Evolutionary conservation across 2,888 invertebrate species (phyloP).

Genomic region (Disparrhopalites patrizii): DNA sequence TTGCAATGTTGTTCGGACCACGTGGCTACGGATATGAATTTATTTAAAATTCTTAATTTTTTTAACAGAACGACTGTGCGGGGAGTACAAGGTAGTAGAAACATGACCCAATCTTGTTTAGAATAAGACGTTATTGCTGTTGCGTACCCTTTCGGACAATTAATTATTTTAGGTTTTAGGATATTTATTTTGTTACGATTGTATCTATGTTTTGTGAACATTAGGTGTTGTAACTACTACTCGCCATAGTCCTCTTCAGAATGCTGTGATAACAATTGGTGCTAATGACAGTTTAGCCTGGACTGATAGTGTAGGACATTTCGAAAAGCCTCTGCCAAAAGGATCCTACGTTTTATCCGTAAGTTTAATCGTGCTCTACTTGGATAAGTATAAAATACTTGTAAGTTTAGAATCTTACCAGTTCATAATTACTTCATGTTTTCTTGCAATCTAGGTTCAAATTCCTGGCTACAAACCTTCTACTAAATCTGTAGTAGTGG

Average conservation of each 20-base stretch:
- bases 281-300: slow-evolving; percentile 35
- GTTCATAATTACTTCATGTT: no score
- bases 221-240: slow-evolving; percentile 43
- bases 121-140: no score
- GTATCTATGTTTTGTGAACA: neutral
- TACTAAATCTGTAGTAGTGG: slow-evolving; percentile 55
- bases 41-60: slow-evolving; percentile 14
- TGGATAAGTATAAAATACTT: no score
- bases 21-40: slow-evolving; percentile 7
- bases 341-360: slow-evolving; percentile 38
- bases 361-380: neutral
- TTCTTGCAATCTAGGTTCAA: slow-evolving; percentile 54
- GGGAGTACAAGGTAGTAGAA: slow-evolving; percentile 32
- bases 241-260: slow-evolving; percentile 40
- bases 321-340: slow-evolving; percentile 38
- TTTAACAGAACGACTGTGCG: slow-evolving; percentile 1
- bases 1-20: slow-evolving; percentile 25
- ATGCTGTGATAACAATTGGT: slow-evolving; percentile 40
- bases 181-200: no score
- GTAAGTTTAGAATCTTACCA: no score
- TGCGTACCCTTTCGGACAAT: no score
- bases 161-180: no score
- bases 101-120: no score
- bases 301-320: slow-evolving; percentile 44
- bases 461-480: slow-evolving; percentile 59